Percentiles rank a stretch among this genome's conserved stretches.
Conservation (phyloP, 2,888 invertebrate species). For the Pristionchus entomophagus region DNA sequence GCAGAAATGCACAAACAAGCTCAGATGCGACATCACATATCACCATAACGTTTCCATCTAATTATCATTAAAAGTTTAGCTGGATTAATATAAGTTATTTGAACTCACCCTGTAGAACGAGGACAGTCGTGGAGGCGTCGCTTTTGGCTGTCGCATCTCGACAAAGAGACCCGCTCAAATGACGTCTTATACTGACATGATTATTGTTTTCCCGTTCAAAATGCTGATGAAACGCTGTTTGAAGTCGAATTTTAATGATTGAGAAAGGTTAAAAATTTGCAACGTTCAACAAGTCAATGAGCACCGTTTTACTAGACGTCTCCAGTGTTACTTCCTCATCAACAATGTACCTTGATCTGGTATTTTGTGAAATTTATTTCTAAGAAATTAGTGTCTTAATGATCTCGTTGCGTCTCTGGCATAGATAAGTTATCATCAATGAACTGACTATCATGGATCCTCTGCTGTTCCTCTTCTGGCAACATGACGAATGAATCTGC, state of each 20-base stretch:
- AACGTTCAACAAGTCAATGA: too few species aligned
- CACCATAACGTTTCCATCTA: too few species aligned
- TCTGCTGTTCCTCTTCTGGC: constrained; percentile 70
- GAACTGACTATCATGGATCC: constrained; percentile 75
- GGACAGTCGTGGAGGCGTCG: constrained; percentile 76
- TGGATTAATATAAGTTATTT: neutral
- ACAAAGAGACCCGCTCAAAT: constrained; percentile 76
- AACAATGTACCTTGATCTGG: too few species aligned
- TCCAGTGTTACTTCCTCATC: too few species aligned
- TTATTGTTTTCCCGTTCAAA: too few species aligned
- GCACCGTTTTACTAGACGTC: too few species aligned
- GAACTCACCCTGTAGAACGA: constrained; percentile 72
- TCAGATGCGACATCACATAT: too few species aligned
- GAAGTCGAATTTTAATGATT: neutral
- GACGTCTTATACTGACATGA: neutral
- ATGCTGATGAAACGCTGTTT: too few species aligned
- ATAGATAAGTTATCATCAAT: too few species aligned
- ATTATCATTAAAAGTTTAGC: too few species aligned
- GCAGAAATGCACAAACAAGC: too few species aligned
- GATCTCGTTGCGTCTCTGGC: neutral
- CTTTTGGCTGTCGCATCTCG: constrained; percentile 76
- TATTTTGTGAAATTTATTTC: neutral
- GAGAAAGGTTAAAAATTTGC: too few species aligned
- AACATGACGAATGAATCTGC: constrained; percentile 75
- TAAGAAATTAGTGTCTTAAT: neutral